Percentiles rank a stretch among this genome's conserved stretches.
phyloP scores from a whole-genome alignment of 2,113 vertebrate genomes.

The Tragelaphus scriptus region DNA sequence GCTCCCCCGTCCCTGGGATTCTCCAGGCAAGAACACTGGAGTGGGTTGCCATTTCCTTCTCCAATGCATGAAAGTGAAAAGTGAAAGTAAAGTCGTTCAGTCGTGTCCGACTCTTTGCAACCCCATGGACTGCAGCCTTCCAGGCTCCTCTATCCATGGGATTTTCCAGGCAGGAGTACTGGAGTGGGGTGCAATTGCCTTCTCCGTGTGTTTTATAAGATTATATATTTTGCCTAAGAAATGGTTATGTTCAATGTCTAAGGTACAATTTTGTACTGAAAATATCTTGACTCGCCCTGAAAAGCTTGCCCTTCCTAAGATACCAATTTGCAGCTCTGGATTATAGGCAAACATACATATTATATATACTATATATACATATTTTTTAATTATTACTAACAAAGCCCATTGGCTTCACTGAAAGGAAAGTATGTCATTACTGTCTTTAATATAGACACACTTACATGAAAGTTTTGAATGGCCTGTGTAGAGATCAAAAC shows the following conservation, averaged over 20 bases:
- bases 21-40: no score
- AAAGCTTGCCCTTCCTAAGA: rapidly evolving
- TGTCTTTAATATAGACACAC: neutral
- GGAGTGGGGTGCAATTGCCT: no score
- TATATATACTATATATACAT: neutral
- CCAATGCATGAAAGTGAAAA: no score
- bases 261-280: neutral
- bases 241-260: neutral
- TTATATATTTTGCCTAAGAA: neutral
- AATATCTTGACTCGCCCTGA: neutral
- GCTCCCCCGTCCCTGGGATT: no score
- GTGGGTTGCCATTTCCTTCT: no score
- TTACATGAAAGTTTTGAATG: neutral
- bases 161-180: no score
- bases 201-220: neutral
- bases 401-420: neutral
- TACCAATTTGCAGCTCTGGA: neutral
- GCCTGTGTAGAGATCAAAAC: neutral
- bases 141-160: no score
- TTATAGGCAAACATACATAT: neutral
- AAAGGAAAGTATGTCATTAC: neutral
- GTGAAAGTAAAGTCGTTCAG: no score
- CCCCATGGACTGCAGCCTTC: no score
- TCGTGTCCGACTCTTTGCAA: no score
- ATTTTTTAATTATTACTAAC: neutral